Percentiles rank a stretch among this genome's conserved stretches.
phyloP scores from a whole-genome alignment of 1,140 invertebrate genomes.

The Aphelenchoides fujianensis region DNA sequence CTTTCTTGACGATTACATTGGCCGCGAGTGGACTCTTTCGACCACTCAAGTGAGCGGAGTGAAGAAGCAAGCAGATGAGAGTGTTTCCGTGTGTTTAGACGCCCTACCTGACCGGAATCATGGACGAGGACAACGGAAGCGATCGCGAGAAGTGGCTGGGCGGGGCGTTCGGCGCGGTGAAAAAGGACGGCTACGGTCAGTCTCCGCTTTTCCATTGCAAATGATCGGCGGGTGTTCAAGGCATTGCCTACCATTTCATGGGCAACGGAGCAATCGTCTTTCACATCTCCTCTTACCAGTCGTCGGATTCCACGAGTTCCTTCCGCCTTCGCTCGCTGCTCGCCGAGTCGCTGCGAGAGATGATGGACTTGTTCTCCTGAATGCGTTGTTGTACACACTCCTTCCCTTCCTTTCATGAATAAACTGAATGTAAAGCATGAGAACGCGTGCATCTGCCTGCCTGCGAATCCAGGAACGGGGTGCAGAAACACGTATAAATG shows the following conservation, averaged over 20 bases:
- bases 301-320: background rate
- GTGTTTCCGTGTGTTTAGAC: background rate
- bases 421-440: too few species aligned
- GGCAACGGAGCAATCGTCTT: constrained; percentile 58
- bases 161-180: constrained; percentile 41
- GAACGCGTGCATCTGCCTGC: too few species aligned
- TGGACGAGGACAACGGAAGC: constrained; percentile 40
- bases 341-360: constrained; percentile 6
- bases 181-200: constrained; percentile 49
- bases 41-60: constrained; percentile 65
- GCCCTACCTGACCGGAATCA: constrained; percentile 32
- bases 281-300: constrained; percentile 64
- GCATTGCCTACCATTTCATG: constrained; percentile 44
- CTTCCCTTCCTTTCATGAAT: too few species aligned
- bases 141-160: constrained; percentile 38
- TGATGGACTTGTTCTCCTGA: constrained; percentile 13
- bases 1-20: constrained; percentile 76
- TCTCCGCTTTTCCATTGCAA: too few species aligned
- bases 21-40: constrained; percentile 93
- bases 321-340: background rate
- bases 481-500: too few species aligned
- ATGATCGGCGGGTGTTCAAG: too few species aligned
- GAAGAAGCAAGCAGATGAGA: background rate
- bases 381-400: too few species aligned
- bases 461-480: too few species aligned